Base-by-base conservation (phyloP, 2,888 invertebrate genomes). In the Gibbula magus region DNA sequence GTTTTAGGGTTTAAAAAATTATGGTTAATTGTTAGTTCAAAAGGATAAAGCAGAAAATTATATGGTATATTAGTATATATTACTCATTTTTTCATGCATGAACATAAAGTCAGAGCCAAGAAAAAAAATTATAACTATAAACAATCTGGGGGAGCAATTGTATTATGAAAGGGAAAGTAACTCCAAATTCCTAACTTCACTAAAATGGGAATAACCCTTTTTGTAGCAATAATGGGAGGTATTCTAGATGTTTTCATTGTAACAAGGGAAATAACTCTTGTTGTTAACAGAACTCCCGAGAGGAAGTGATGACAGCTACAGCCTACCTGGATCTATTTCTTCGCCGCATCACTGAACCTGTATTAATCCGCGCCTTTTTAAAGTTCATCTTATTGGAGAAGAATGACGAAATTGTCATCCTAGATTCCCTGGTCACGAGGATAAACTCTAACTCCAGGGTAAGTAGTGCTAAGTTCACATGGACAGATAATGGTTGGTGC, bases 241-340 rank as follows among this genome's bases (percentile, higher is more conserved):
- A n/a, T n/a, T n/a, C n/a, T n/a, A n/a, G n/a, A n/a, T n/a, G n/a
- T n/a, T n/a, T n/a, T n/a, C n/a, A n/a, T n/a, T n/a, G n/a, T n/a
- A n/a, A n/a, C n/a, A n/a, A n/a, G 35, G 35, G 35, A 35, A 3
- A 35, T 35, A 35, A 35, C 35, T 35, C 35, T 35, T 35, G 2
- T 67, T 2, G 25, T 93, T 95, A 95, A 93, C 95, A 97, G 97
- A 96, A 95, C 93, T 96, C 96, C 82, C 94, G 96, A 87, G 96
- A 96, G 86, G 98, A 99, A 93, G 96, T 98, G 91, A 95, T 97
- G 81, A 96, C 98, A 75, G 97, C 98, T 13, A 98, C 97, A 91
- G 97, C 97, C 0, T 99, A 99, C 93, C 95, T 98, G 83, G 98
- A 99, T 93, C 94, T 99, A 86, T 96, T 97, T 88, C 93, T 99